Percentiles rank a stretch among this genome's conserved stretches.
Conservation (phyloP, 2,888 invertebrate species). For the Callyntrura guangdongensis region DNA sequence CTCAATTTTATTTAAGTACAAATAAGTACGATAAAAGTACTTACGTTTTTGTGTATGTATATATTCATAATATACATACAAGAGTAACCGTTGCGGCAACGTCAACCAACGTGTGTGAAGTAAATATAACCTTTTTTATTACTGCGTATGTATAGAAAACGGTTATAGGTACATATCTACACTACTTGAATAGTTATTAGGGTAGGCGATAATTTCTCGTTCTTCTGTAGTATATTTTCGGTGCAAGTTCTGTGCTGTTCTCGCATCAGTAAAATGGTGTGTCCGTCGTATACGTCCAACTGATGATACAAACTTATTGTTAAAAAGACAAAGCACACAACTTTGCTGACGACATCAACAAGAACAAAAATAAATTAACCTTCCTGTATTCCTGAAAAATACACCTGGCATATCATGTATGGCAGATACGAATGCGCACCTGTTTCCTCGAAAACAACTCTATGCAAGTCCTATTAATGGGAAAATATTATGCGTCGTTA, state of each 20-base stretch:
- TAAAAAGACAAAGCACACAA: background rate
- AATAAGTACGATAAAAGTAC: slow-evolving; percentile 58
- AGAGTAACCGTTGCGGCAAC: slow-evolving; percentile 24
- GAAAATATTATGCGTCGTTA: no score
- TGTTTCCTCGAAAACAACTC: no score
- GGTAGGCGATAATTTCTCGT: slow-evolving; percentile 16
- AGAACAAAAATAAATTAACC: background rate
- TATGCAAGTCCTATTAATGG: no score
- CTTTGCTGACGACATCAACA: background rate
- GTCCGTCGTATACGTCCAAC: slow-evolving; percentile 3
- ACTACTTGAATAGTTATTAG: background rate
- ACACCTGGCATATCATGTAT: no score
- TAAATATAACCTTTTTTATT: background rate
- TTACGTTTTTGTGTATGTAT: slow-evolving; percentile 54
- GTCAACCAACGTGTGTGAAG: slow-evolving; percentile 25
- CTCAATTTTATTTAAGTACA: slow-evolving; percentile 12
- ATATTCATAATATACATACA: slow-evolving; percentile 57
- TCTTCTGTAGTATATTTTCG: background rate
- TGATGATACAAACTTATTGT: background rate
- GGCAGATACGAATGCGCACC: no score
- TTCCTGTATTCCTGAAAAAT: background rate
- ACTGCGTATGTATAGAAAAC: slow-evolving; percentile 32
- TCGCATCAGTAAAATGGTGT: background rate
- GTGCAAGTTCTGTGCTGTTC: background rate
- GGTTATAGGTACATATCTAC: background rate